These are phyloP conservation scores for Genyomyrus donnyi DNA, from an alignment of 2,113 vertebrate genomes.

Conservation along the genomic window DNA sequence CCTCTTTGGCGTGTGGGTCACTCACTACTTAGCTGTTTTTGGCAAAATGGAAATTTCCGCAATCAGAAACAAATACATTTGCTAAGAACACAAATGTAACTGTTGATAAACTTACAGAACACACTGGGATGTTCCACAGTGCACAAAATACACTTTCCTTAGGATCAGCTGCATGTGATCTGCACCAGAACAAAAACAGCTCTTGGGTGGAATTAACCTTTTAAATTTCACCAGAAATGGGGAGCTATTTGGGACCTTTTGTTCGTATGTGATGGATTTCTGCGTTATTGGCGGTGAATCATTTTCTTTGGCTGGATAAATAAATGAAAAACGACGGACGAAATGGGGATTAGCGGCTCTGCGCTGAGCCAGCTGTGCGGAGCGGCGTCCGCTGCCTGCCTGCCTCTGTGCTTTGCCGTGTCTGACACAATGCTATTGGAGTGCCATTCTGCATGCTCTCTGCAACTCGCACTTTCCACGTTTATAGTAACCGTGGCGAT, in stretches of 20 bases:
- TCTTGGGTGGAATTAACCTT: not conserved
- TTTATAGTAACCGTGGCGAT: not conserved
- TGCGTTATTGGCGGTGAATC: not conserved
- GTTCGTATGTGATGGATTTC: not conserved
- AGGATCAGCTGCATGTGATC: not conserved
- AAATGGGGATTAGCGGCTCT: not conserved
- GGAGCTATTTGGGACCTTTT: not conserved
- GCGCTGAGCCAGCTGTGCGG: not conserved
- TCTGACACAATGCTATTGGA: not conserved
- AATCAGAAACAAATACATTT: not conserved
- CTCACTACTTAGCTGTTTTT: not conserved
- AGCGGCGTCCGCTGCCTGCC: not conserved
- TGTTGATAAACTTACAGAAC: not conserved
- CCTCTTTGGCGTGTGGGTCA: not conserved
- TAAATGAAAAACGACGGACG: not conserved
- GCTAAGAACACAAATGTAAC: not conserved
- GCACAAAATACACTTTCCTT: not conserved
- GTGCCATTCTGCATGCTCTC: not conserved
- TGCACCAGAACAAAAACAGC: not conserved
- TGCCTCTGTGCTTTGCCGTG: not conserved
- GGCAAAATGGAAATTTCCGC: not conserved
- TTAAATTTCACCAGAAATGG: not conserved
- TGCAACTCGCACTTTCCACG: not conserved
- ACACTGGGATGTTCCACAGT: not conserved
- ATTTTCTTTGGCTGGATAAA: not conserved